A percentile compares a stretch with the other conserved stretches of the same genome.
Evolutionary conservation across 2,888 invertebrate genomes (phyloP).

Genomic region (Cenopis cana): DNA sequence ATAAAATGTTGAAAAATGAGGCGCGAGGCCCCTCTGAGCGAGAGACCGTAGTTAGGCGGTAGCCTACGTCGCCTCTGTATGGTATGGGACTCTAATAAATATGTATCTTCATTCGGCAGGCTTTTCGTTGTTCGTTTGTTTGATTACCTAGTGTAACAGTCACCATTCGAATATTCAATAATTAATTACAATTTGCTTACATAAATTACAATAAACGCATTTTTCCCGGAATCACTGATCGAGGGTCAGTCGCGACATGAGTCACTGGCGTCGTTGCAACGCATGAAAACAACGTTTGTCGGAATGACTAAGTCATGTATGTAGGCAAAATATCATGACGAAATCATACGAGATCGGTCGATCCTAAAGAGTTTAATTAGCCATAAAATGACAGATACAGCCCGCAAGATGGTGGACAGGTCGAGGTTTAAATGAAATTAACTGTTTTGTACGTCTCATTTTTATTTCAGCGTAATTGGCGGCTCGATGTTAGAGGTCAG

Average conservation of each 20-base stretch:
- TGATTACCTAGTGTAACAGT: neutral
- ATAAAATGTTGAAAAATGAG: too few relatives aligned
- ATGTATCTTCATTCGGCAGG: too few relatives aligned
- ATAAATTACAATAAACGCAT: slow-evolving; percentile 24
- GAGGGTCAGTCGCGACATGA: slow-evolving; percentile 37
- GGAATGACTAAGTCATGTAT: slow-evolving; percentile 33
- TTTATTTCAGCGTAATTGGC: too few relatives aligned
- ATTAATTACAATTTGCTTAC: slow-evolving; percentile 17
- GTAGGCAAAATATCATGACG: slow-evolving; percentile 11
- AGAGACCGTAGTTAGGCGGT: too few relatives aligned
- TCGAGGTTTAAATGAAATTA: neutral
- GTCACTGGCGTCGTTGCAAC: slow-evolving; percentile 26
- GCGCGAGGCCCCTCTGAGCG: too few relatives aligned
- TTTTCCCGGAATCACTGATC: slow-evolving; percentile 25
- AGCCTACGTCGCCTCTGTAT: too few relatives aligned
- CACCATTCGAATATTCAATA: slow-evolving; percentile 19
- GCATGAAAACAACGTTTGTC: slow-evolving; percentile 34
- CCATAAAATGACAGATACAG: neutral
- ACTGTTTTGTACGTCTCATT: too few relatives aligned
- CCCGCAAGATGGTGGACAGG: slow-evolving; percentile 2
- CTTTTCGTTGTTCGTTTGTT: neutral
- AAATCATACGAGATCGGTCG: neutral
- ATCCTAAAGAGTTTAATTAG: neutral
- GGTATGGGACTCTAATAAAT: too few relatives aligned
- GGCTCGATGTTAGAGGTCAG: too few relatives aligned